Conservation (phyloP, 2,888 invertebrate genomes). For the Isotomurus palustris region DNA sequence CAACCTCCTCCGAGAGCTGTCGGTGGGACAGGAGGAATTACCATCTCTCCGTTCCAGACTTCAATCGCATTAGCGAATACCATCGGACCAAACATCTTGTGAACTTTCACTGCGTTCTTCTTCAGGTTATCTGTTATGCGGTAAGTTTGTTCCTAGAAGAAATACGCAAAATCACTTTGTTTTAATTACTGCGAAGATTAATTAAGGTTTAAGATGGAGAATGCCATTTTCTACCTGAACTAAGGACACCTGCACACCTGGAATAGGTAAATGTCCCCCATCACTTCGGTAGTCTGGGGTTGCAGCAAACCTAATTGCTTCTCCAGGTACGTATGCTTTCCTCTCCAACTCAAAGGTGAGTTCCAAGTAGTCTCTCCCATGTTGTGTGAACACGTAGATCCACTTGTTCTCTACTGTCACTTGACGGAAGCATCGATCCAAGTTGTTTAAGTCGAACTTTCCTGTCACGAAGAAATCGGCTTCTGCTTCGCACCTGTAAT, state of each 20-base stretch:
- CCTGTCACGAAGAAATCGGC: not conserved
- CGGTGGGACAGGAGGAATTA: not conserved
- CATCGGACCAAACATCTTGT: not conserved
- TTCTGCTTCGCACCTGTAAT: slow-evolving; percentile 6
- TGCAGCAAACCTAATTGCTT: slow-evolving; percentile 4
- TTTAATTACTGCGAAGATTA: not conserved
- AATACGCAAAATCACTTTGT: not conserved
- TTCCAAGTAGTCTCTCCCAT: slow-evolving; percentile 4
- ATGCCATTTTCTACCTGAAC: slow-evolving; percentile 1
- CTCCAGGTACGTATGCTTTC: slow-evolving; percentile 8
- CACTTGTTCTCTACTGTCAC: slow-evolving; percentile 7
- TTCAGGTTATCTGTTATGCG: not conserved
- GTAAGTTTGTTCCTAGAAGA: slow-evolving; percentile 10
- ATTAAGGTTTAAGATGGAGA: not conserved
- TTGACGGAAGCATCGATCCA: not conserved
- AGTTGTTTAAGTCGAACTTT: not conserved
- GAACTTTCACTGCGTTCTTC: not conserved
- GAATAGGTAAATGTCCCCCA: slow-evolving; percentile 4
- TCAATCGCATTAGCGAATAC: not conserved
- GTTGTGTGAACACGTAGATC: not conserved
- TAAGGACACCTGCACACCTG: not conserved
- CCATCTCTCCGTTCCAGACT: slow-evolving; percentile 5
- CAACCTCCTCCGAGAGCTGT: not conserved
- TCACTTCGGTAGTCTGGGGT: not conserved
- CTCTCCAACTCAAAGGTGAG: slow-evolving; percentile 7